Evolutionary conservation across 2,113 vertebrate genomes (phyloP).

Genomic region (Apeltes quadracus): DNA sequence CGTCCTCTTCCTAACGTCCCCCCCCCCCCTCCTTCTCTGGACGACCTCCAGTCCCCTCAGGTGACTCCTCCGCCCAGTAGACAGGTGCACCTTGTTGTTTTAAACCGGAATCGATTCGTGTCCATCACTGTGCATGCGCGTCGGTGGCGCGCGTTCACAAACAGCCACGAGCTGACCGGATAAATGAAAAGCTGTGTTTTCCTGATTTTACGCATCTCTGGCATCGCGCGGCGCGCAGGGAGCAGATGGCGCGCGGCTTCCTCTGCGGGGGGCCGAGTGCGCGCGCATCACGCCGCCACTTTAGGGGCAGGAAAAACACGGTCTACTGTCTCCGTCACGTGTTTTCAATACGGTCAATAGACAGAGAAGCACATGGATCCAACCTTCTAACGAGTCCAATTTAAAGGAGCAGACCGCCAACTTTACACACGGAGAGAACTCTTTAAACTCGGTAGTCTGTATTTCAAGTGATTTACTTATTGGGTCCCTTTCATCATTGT

Average conservation of each 20-base stretch:
- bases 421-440: background rate
- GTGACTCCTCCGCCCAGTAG: constrained; percentile 20
- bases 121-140: background rate
- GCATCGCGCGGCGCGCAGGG: constrained; percentile 39
- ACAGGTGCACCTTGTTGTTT: constrained; percentile 11
- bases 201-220: constrained; percentile 51
- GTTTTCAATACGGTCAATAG: background rate
- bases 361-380: background rate
- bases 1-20: constrained; percentile 25
- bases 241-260: constrained; percentile 75
- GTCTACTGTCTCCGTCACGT: background rate
- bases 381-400: background rate
- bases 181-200: constrained; percentile 2
- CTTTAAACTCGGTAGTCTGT: background rate
- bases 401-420: background rate
- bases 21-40: constrained; percentile 39
- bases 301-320: background rate
- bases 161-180: constrained; percentile 54
- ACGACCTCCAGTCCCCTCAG: constrained; percentile 50
- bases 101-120: constrained; percentile 3
- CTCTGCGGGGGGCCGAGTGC: constrained; percentile 51
- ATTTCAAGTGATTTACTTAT: too few relatives aligned
- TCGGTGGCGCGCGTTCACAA: constrained; percentile 28
- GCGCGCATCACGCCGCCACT: constrained; percentile 7
- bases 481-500: too few relatives aligned